Conservation (phyloP, 2,113 vertebrate species). For the Protomyctophum bolini region DNA sequence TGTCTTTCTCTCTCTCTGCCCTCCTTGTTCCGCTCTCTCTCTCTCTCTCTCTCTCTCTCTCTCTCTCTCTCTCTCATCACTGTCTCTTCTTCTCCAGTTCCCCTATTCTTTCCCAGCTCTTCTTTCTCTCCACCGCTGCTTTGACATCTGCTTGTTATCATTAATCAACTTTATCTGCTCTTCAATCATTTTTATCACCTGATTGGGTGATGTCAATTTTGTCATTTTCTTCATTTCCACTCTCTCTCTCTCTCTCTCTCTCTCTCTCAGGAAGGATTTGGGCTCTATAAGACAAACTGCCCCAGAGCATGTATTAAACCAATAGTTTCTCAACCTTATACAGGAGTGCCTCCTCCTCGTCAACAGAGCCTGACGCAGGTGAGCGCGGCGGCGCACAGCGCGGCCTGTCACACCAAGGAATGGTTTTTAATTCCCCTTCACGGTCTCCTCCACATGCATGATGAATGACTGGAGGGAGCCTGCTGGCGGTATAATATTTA, state of each 20-base stretch:
- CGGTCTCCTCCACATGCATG: constrained; percentile 3
- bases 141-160: constrained; percentile 8
- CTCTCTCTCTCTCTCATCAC: constrained; percentile 12
- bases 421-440: constrained; percentile 27
- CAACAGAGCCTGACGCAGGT: constrained; percentile 9
- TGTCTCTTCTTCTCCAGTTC: neutral
- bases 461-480: constrained; percentile 14
- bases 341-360: neutral
- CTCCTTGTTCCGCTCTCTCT: constrained; percentile 16
- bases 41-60: constrained; percentile 3
- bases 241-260: neutral
- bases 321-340: constrained; percentile 6
- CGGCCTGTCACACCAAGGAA: constrained; percentile 20
- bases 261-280: constrained; percentile 7
- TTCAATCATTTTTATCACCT: constrained; percentile 14
- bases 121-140: constrained; percentile 15
- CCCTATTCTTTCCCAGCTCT: neutral
- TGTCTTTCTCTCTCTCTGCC: neutral
- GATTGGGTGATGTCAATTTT: constrained; percentile 12
- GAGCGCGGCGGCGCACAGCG: neutral
- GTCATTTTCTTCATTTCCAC: neutral
- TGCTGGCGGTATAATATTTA: constrained; percentile 15
- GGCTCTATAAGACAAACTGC: neutral
- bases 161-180: constrained; percentile 18
- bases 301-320: constrained; percentile 18